These are phyloP conservation scores for Pandemis cinnamomeana DNA, from an alignment of 2,888 invertebrate genomes.

Conservation along the genomic window DNA sequence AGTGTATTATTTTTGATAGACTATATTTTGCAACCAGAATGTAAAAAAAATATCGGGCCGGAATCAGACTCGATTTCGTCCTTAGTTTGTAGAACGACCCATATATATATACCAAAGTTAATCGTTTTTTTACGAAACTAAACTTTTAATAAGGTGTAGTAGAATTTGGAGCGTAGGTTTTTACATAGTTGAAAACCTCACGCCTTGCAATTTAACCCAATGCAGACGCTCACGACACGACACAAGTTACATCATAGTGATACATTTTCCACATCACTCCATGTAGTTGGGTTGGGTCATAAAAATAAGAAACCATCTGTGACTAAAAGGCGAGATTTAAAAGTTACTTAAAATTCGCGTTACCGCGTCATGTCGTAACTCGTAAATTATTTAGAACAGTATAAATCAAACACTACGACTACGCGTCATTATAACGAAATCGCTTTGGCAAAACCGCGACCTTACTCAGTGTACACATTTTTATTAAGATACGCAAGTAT, in stretches of 20 bases:
- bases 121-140: too few species aligned
- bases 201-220: constrained; percentile 8
- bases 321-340: constrained; percentile 22
- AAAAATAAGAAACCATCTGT: constrained; percentile 11
- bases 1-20: too few species aligned
- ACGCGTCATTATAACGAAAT: constrained; percentile 34
- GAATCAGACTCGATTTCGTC: too few species aligned
- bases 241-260: constrained; percentile 20
- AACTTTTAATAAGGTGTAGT: background rate
- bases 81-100: too few species aligned
- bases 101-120: too few species aligned
- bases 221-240: constrained; percentile 15
- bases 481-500: constrained; percentile 3
- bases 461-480: constrained; percentile 18
- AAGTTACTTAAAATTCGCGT: constrained; percentile 18
- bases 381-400: constrained; percentile 28
- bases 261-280: constrained; percentile 28
- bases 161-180: background rate
- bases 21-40: too few species aligned
- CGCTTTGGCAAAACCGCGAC: constrained; percentile 36
- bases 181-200: background rate
- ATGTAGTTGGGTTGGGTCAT: constrained; percentile 18
- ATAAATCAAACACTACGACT: constrained; percentile 29
- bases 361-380: constrained; percentile 36
- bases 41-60: too few species aligned